phyloP scores from a whole-genome alignment of 2,113 vertebrate species.

The Hipposideros armiger region DNA sequence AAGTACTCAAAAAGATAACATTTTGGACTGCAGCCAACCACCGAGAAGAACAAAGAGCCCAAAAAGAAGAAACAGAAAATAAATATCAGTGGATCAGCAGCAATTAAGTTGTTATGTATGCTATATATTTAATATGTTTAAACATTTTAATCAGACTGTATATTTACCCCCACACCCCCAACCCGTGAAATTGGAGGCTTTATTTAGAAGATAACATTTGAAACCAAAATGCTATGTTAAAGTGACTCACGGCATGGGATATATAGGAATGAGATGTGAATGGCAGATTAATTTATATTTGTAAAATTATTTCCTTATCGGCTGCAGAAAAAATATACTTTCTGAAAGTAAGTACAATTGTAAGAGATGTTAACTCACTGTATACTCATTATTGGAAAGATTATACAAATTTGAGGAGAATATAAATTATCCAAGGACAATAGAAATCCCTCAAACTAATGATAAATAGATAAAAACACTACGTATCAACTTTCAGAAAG shows the following conservation, averaged over 20 bases:
- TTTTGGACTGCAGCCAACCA: slow-evolving; percentile 92
- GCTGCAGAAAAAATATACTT: slow-evolving; percentile 45
- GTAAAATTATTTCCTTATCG: slow-evolving; percentile 53
- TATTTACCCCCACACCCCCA: slow-evolving; percentile 22
- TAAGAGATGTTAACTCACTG: slow-evolving; percentile 6
- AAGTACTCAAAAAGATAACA: slow-evolving; percentile 91
- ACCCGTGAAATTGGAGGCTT: slow-evolving; percentile 42
- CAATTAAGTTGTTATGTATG: slow-evolving; percentile 9
- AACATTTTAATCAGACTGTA: slow-evolving; percentile 41
- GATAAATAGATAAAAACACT: slow-evolving; percentile 1
- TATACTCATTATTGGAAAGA: slow-evolving; percentile 55
- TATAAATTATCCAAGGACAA: slow-evolving; percentile 31
- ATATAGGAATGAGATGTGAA: slow-evolving; percentile 47
- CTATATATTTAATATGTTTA: background rate
- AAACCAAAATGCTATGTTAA: slow-evolving; percentile 68
- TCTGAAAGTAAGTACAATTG: slow-evolving; percentile 64
- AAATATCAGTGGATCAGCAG: slow-evolving; percentile 60
- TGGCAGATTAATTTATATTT: slow-evolving; percentile 54
- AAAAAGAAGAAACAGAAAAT: slow-evolving; percentile 80
- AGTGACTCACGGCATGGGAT: slow-evolving; percentile 27
- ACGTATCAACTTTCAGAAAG: slow-evolving; percentile 45
- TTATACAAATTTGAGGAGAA: slow-evolving; percentile 52
- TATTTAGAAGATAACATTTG: slow-evolving; percentile 72
- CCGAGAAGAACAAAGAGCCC: slow-evolving; percentile 86
- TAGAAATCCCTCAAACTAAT: background rate